Percentiles rank a stretch among this genome's conserved stretches.
phyloP scores from a whole-genome alignment of 2,888 invertebrate genomes.

The Meiosimyza platycephala region DNA sequence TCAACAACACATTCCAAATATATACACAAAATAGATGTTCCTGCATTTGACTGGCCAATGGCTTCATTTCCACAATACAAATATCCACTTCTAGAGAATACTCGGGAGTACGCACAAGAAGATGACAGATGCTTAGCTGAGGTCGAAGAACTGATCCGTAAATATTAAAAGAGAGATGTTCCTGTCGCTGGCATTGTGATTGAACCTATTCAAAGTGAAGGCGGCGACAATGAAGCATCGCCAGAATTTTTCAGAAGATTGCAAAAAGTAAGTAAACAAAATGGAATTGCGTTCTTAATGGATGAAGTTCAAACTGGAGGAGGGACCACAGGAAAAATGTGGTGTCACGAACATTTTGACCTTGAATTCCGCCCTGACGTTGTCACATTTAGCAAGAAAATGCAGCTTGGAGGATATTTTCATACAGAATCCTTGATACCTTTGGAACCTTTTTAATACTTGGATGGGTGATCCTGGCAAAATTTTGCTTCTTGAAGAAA shows the following conservation, averaged over 20 bases:
- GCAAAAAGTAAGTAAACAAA: constrained; percentile 81
- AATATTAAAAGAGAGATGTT: constrained; percentile 74
- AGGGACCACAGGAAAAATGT: constrained; percentile 96
- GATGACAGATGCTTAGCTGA: constrained; percentile 78
- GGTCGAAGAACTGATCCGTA: constrained; percentile 79
- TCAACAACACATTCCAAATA: constrained; percentile 94
- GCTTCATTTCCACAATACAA: constrained; percentile 91
- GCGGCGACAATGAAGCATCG: constrained; percentile 95
- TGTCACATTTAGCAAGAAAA: constrained; percentile 98
- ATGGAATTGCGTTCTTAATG: constrained; percentile 83
- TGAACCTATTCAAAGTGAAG: constrained; percentile 98
- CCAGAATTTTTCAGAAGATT: constrained; percentile 88
- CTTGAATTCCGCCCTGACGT: constrained; percentile 88
- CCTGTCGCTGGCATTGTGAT: constrained; percentile 92
- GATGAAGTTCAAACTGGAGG: constrained; percentile 99
- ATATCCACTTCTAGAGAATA: constrained; percentile 88
- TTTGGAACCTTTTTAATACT: constrained; percentile 91
- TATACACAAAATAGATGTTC: constrained; percentile 94
- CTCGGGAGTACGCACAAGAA: constrained; percentile 82
- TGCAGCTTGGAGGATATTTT: constrained; percentile 96
- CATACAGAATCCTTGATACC: constrained; percentile 81
- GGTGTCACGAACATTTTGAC: constrained; percentile 95
- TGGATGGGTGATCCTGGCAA: constrained; percentile 99
- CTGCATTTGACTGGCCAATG: constrained; percentile 95
- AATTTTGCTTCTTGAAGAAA: constrained; percentile 84